phyloP scores from a whole-genome alignment of 1,140 invertebrate species.

The Uloborus diversus region DNA sequence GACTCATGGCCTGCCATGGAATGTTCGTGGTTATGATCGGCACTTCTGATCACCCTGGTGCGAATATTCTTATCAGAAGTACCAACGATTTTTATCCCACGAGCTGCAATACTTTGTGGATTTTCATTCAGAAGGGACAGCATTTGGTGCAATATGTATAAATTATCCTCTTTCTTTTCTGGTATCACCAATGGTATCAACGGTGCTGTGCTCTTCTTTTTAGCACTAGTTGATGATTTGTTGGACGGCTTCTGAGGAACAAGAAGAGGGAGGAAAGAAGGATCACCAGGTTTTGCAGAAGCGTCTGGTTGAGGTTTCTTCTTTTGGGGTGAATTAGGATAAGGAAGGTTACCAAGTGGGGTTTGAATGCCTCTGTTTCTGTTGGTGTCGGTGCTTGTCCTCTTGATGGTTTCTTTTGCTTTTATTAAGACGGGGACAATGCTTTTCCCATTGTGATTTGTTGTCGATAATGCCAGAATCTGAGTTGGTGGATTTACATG shows the following conservation, averaged over 20 bases:
- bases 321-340: neutral
- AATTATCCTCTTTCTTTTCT: neutral
- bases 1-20: neutral
- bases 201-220: neutral
- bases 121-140: slow-evolving; percentile 4
- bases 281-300: neutral
- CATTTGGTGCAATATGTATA: slow-evolving; percentile 8
- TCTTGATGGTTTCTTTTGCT: neutral
- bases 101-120: neutral
- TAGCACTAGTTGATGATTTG: neutral
- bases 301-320: too few relatives aligned
- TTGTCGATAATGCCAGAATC: neutral
- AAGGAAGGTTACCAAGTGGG: neutral
- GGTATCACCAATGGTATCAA: slow-evolving; percentile 23
- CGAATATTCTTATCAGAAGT: neutral
- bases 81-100: neutral
- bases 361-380: neutral
- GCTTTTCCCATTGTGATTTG: neutral
- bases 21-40: slow-evolving; percentile 12
- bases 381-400: neutral
- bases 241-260: neutral
- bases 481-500: neutral
- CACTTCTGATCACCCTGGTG: slow-evolving; percentile 2
- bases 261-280: neutral
- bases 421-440: slow-evolving; percentile 7